A percentile compares a stretch with the other conserved stretches of the same genome.
phyloP scores from a whole-genome alignment of 2,888 invertebrate genomes.

The Stegana nigrithorax region DNA sequence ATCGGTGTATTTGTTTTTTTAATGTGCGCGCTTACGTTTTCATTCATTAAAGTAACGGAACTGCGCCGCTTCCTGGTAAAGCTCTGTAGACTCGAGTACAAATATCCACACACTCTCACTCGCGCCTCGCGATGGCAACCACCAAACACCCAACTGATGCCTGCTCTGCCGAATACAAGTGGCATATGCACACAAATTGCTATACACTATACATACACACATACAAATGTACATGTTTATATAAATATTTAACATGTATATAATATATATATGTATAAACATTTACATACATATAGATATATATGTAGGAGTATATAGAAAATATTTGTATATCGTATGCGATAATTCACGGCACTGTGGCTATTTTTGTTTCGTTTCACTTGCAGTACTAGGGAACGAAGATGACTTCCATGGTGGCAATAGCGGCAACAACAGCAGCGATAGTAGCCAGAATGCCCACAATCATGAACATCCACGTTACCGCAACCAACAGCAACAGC shows the following conservation, averaged over 20 bases:
- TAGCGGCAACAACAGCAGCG: not conserved
- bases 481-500: not conserved
- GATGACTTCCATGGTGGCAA: not conserved
- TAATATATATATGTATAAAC: not conserved
- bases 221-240: no score
- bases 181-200: not conserved
- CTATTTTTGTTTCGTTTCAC: no score
- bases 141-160: not conserved
- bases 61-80: constrained; percentile 2
- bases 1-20: not conserved
- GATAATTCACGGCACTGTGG: no score
- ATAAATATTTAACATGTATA: no score
- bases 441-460: not conserved
- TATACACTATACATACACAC: not conserved
- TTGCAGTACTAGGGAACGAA: constrained; percentile 1
- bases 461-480: not conserved
- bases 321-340: not conserved
- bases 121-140: not conserved
- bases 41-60: constrained; percentile 18
- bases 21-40: constrained; percentile 4
- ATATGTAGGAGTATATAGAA: not conserved
- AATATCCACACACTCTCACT: not conserved
- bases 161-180: not conserved
- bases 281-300: not conserved
- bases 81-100: not conserved